Percentiles rank a stretch among this genome's conserved stretches.
These are phyloP conservation scores for Sarcophaga caerulescens DNA, from an alignment of 2,888 invertebrate species.

Conservation along the genomic window DNA sequence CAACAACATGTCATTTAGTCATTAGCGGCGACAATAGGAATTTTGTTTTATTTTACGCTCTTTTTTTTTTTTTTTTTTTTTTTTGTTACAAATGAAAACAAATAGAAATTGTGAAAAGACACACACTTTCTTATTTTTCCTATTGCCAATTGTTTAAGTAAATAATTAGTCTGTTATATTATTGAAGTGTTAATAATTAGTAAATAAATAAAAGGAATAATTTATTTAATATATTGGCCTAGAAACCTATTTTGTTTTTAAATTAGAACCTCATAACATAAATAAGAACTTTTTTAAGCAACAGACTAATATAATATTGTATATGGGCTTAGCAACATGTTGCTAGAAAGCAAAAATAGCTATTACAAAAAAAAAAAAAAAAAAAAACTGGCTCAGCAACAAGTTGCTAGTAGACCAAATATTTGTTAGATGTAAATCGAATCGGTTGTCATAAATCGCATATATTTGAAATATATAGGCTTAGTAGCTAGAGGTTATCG, in stretches of 20 bases:
- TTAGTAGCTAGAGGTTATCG: too few species aligned
- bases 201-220: background rate
- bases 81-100: too few species aligned
- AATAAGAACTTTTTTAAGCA: too few species aligned
- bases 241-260: background rate
- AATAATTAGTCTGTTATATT: background rate
- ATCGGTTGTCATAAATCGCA: too few species aligned
- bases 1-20: conserved; percentile 7
- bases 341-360: too few species aligned
- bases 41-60: background rate
- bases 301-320: too few species aligned
- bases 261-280: too few species aligned
- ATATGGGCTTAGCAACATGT: background rate
- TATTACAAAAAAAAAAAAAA: too few species aligned
- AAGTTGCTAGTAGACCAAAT: background rate
- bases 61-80: too few species aligned
- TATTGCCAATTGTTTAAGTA: background rate
- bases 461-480: too few species aligned
- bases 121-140: background rate
- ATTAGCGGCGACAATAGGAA: background rate
- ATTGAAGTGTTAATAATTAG: background rate
- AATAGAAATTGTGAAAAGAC: background rate
- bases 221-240: background rate
- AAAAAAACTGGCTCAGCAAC: too few species aligned
- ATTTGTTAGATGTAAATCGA: too few species aligned